A percentile compares a stretch with the other conserved stretches of the same genome.
These are phyloP conservation scores for Scytalopus superciliaris DNA, from an alignment of 2,113 vertebrate species.

Conservation along the genomic window DNA sequence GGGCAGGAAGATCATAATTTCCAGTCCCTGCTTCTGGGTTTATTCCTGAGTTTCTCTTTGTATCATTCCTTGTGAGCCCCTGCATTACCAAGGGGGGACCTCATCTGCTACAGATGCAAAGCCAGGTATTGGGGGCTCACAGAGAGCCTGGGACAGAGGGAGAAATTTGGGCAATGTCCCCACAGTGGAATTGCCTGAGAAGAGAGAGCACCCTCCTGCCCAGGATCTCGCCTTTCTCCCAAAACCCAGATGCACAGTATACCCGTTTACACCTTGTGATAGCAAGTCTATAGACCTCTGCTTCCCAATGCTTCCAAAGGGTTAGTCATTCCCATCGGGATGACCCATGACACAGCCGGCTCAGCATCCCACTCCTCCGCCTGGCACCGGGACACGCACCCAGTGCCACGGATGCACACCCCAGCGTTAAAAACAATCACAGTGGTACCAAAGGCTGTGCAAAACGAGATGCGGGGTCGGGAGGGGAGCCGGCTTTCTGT, in stretches of 20 bases:
- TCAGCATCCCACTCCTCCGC: background rate
- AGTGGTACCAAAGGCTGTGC: background rate
- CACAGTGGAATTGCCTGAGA: background rate
- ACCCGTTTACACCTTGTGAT: background rate
- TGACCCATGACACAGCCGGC: no score
- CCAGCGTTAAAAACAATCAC: accelerated
- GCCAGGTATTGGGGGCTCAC: accelerated
- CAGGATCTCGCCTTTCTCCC: background rate
- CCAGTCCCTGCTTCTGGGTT: background rate
- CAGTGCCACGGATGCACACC: accelerated
- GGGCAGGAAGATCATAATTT: background rate
- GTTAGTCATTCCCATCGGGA: background rate
- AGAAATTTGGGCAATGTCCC: background rate
- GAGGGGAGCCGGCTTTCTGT: background rate
- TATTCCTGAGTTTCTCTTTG: background rate
- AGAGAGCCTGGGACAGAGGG: background rate
- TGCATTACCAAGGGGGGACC: background rate
- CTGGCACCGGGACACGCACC: background rate
- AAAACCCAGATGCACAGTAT: background rate
- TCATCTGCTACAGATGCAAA: background rate
- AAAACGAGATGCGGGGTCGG: background rate
- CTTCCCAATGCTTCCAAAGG: background rate
- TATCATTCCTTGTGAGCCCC: background rate
- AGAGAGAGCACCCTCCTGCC: background rate
- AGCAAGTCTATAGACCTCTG: background rate